Conservation (phyloP, 2,888 invertebrate genomes). For the Mythimna albipuncta region DNA sequence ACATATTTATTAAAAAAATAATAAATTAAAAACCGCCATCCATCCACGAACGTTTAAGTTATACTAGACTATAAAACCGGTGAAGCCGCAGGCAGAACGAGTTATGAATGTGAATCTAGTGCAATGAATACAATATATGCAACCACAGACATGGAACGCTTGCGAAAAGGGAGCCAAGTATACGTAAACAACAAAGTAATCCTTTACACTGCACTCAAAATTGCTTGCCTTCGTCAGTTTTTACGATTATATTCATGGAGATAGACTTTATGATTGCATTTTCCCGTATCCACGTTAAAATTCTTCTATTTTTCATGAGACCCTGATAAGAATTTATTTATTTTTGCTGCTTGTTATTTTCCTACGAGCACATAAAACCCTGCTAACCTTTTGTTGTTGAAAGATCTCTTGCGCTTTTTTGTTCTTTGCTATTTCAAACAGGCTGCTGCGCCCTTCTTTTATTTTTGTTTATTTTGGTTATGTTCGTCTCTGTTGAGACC, state of each 20-base stretch:
- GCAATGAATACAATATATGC: constrained; percentile 9
- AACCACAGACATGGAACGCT: constrained; percentile 12
- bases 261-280: constrained; percentile 36
- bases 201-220: constrained; percentile 33
- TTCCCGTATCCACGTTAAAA: constrained; percentile 34
- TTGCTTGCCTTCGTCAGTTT: constrained; percentile 35
- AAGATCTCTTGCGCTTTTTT: neutral
- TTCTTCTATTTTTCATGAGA: constrained; percentile 17
- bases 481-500: too few species aligned
- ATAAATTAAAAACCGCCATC: neutral
- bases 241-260: constrained; percentile 47
- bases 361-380: neutral
- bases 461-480: too few species aligned
- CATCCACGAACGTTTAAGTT: neutral
- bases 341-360: constrained; percentile 19
- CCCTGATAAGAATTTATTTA: constrained; percentile 22
- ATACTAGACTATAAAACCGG: neutral
- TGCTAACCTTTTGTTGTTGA: constrained; percentile 2
- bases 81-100: neutral
- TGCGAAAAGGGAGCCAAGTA: constrained; percentile 5
- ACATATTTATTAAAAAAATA: neutral
- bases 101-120: constrained; percentile 10
- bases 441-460: too few species aligned
- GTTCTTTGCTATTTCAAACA: neutral
- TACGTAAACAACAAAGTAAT: constrained; percentile 50